phyloP scores from a whole-genome alignment of 2,113 vertebrate species.

The Oncorhynchus clarkii region DNA sequence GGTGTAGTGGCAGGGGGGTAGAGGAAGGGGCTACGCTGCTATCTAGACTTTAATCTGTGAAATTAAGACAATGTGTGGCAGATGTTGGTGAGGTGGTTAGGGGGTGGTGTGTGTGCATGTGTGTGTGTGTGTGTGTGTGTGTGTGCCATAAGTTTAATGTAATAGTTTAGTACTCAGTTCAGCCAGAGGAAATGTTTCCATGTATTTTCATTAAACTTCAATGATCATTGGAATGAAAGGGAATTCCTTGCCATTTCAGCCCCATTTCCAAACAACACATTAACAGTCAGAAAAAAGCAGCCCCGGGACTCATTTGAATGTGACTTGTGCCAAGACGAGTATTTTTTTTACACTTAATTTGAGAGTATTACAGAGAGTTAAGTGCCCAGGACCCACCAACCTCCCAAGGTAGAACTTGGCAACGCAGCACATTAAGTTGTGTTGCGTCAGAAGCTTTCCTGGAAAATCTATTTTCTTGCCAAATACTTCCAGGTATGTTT shows the following conservation, averaged over 20 bases:
- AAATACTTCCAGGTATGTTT: conserved; percentile 21
- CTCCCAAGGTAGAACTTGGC: background rate
- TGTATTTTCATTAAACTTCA: conserved; percentile 46
- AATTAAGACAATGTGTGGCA: no score
- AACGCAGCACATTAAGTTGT: no score
- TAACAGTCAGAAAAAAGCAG: background rate
- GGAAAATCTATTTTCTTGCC: conserved; percentile 17
- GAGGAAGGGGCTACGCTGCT: no score
- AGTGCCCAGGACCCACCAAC: no score
- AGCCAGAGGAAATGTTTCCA: conserved; percentile 33
- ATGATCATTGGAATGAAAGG: conserved; percentile 53
- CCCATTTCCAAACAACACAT: conserved; percentile 42
- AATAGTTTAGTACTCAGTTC: background rate
- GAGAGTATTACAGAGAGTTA: no score
- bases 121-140: no score
- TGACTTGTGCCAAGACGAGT: background rate
- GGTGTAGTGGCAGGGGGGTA: no score
- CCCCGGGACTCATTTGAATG: background rate
- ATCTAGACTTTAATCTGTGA: no score
- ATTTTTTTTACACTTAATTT: no score
- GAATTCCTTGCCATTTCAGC: conserved; percentile 59
- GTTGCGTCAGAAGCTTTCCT: background rate
- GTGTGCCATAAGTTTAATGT: no score
- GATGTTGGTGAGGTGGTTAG: no score
- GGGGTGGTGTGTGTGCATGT: no score